These are phyloP conservation scores for Centropyge bicolor DNA, from an alignment of 2,797 vertebrate genomes.

Conservation along the genomic window DNA sequence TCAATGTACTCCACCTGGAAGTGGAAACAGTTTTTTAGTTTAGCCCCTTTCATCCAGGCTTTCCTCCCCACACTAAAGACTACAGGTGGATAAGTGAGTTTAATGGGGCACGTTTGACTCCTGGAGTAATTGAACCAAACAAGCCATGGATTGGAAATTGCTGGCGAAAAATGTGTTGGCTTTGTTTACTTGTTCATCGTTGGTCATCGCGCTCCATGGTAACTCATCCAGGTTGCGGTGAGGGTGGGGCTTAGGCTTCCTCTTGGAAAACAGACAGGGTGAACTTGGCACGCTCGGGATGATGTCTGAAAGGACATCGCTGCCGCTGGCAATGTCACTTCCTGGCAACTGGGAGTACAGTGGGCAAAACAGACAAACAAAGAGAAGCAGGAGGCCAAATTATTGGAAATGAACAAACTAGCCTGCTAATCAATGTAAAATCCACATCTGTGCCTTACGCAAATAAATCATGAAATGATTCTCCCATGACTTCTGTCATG, in stretches of 20 bases:
- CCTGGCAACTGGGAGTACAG: slow-evolving; percentile 89
- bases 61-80: not conserved
- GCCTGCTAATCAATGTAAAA: not conserved
- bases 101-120: not conserved
- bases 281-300: slow-evolving; percentile 98
- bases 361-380: not conserved
- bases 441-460: not conserved
- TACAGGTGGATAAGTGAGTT: not conserved
- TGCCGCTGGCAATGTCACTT: slow-evolving; percentile 97
- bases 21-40: not conserved
- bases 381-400: not conserved
- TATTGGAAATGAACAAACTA: not conserved
- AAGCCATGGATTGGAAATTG: not conserved
- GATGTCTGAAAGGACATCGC: slow-evolving; percentile 97
- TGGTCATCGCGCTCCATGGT: slow-evolving; percentile 99
- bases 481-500: not conserved
- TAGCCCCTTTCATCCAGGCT: not conserved
- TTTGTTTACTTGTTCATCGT: slow-evolving; percentile 92
- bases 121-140: not conserved
- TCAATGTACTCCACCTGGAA: slow-evolving; percentile 98
- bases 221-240: slow-evolving; percentile 97
- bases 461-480: not conserved
- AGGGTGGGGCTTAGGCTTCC: slow-evolving; percentile 92
- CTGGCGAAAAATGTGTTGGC: too few species aligned
- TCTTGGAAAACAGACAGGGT: slow-evolving; percentile 94